phyloP scores from a whole-genome alignment of 1,140 invertebrate genomes.

The Campoletis sonorensis region DNA sequence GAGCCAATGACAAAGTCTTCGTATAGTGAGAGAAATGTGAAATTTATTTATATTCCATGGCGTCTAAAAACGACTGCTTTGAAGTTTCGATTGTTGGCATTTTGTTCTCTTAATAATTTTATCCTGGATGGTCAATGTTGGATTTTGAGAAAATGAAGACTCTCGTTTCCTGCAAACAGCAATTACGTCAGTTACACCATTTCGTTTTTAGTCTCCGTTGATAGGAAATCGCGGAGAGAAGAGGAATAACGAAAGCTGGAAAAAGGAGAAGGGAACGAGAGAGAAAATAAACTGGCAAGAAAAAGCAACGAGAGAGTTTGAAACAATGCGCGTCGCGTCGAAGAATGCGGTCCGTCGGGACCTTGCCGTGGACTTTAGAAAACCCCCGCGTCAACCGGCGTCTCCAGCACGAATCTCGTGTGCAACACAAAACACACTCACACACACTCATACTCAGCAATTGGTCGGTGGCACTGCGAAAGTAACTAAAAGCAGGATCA shows the following conservation, averaged over 20 bases:
- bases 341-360: conserved; percentile 76
- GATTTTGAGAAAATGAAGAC: background rate
- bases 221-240: background rate
- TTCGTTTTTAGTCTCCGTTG: background rate
- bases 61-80: too few species aligned
- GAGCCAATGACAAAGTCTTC: too few species aligned
- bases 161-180: background rate
- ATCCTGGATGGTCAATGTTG: too few species aligned
- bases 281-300: conserved; percentile 42
- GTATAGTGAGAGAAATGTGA: too few species aligned
- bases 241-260: conserved; percentile 19
- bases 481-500: conserved; percentile 31
- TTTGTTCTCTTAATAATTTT: too few species aligned
- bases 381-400: conserved; percentile 12
- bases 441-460: conserved; percentile 18
- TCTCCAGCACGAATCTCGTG: conserved; percentile 3
- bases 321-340: conserved; percentile 75
- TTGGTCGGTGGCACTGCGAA: conserved; percentile 12
- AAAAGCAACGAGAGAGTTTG: conserved; percentile 54
- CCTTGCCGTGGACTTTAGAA: conserved; percentile 47
- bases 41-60: too few species aligned
- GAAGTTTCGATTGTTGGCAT: too few species aligned
- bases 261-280: conserved; percentile 11
- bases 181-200: background rate
- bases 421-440: conserved; percentile 36